Evolutionary conservation across 1,140 invertebrate genomes (phyloP).

Genomic region (Lutraria rhynchaena): DNA sequence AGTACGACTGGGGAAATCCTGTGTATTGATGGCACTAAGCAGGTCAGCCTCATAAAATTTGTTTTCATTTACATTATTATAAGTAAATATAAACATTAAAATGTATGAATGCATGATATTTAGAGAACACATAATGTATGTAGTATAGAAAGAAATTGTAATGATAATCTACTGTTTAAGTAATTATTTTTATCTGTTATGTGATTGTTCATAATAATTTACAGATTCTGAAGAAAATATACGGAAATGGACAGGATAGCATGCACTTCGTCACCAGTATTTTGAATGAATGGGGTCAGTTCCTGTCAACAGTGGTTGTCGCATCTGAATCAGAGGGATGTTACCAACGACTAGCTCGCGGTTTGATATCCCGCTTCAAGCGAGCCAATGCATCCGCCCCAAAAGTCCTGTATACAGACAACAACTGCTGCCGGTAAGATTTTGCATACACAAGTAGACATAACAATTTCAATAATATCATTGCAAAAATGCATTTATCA

Average conservation of each 20-base stretch:
- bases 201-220: too few species aligned
- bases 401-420: constrained; percentile 1
- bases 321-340: constrained; percentile 4
- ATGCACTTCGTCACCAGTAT: constrained; percentile 3
- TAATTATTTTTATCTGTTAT: too few species aligned
- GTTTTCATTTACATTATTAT: too few species aligned
- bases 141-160: too few species aligned
- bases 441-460: too few species aligned
- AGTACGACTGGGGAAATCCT: constrained; percentile 1
- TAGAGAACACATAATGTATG: too few species aligned
- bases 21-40: not conserved
- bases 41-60: not conserved
- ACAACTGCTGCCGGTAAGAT: constrained; percentile 4
- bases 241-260: not conserved
- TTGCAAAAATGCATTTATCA: too few species aligned
- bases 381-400: not conserved
- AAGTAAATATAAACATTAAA: too few species aligned
- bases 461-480: too few species aligned
- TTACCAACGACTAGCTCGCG: not conserved
- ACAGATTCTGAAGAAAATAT: constrained; percentile 8
- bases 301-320: not conserved
- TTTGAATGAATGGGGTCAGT: not conserved
- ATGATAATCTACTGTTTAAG: too few species aligned
- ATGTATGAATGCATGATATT: too few species aligned
- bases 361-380: constrained; percentile 1